phyloP scores from a whole-genome alignment of 2,888 invertebrate species.

The Drosophila anceps region DNA sequence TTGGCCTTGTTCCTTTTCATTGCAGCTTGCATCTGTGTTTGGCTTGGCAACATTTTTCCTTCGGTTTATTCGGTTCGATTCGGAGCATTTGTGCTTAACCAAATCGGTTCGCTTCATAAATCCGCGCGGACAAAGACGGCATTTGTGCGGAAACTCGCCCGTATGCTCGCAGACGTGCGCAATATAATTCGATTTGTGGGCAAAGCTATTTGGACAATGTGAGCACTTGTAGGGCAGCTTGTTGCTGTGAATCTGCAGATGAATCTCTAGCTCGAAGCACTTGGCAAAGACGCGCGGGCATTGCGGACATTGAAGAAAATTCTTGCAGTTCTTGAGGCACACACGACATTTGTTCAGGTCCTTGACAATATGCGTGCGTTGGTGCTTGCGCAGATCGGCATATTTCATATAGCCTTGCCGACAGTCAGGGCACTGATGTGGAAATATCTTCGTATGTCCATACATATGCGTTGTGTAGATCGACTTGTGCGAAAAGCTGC shows the following conservation, averaged over 20 bases:
- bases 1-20: background rate
- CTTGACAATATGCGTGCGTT: constrained; percentile 1
- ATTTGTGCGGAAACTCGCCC: constrained; percentile 9
- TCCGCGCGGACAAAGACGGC: background rate
- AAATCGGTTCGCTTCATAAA: constrained; percentile 2
- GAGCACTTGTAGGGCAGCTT: constrained; percentile 34
- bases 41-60: background rate
- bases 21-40: background rate
- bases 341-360: background rate
- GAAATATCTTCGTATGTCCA: constrained; percentile 26
- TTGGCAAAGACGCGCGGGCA: constrained; percentile 30
- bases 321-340: constrained; percentile 15
- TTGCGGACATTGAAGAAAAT: constrained; percentile 22
- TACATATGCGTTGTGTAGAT: constrained; percentile 23
- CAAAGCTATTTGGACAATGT: constrained; percentile 36
- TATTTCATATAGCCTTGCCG: constrained; percentile 18
- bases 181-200: constrained; percentile 27
- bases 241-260: constrained; percentile 38
- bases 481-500: constrained; percentile 34
- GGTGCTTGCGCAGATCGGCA: constrained; percentile 11
- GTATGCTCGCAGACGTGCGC: constrained; percentile 34
- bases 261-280: constrained; percentile 27
- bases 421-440: constrained; percentile 25
- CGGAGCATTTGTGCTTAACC: background rate
- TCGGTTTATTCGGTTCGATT: background rate